These are phyloP conservation scores for Collichthys lucidus DNA, from an alignment of 2,113 vertebrate species.

Conservation along the genomic window DNA sequence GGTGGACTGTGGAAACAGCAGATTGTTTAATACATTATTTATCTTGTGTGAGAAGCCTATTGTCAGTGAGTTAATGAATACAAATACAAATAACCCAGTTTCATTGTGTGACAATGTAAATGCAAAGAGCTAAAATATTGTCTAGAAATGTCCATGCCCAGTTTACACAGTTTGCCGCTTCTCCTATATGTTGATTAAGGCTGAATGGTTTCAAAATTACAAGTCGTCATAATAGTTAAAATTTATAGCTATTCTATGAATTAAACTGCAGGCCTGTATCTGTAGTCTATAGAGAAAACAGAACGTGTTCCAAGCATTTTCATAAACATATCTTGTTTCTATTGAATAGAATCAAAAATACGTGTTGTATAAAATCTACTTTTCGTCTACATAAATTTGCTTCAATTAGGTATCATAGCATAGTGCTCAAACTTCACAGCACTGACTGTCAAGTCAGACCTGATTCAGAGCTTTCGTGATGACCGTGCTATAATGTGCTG, in stretches of 20 bases:
- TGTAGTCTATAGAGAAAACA: neutral
- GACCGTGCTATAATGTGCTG: too few species aligned
- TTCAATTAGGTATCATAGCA: too few species aligned
- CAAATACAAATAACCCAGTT: slow-evolving; percentile 15
- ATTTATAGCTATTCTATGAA: neutral
- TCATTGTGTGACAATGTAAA: slow-evolving; percentile 12
- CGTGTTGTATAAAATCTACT: too few species aligned
- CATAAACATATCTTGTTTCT: neutral
- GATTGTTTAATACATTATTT: slow-evolving; percentile 24
- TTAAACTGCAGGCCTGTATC: neutral
- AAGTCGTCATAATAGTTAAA: too few species aligned
- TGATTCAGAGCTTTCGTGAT: too few species aligned
- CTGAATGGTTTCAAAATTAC: neutral
- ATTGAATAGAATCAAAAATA: neutral
- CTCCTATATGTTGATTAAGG: too few species aligned
- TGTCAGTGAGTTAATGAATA: slow-evolving; percentile 54
- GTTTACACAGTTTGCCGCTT: neutral
- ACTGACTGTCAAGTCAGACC: too few species aligned
- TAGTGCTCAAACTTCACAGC: too few species aligned
- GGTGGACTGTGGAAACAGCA: slow-evolving; percentile 1
- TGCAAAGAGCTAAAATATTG: neutral
- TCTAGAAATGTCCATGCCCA: slow-evolving; percentile 10
- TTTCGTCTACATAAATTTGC: too few species aligned
- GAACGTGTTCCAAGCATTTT: neutral
- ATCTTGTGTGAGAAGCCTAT: slow-evolving; percentile 41